A percentile compares a stretch with the other conserved stretches of the same genome.
Evolutionary conservation across 2,888 invertebrate genomes (phyloP).

Genomic region (Meteorus colon): DNA sequence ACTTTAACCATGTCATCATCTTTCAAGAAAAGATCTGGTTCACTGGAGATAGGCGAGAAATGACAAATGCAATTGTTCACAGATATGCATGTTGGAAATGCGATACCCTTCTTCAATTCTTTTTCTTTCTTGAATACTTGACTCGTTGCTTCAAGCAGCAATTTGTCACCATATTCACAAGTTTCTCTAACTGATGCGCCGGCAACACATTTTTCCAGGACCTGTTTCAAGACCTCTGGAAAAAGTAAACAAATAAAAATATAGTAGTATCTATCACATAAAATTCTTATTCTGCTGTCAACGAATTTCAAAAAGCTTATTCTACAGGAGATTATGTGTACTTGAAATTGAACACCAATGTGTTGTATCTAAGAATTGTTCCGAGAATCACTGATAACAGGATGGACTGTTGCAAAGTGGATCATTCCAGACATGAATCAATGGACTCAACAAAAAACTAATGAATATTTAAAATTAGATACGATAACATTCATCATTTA

Average conservation of each 20-base stretch:
- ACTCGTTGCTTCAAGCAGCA: slow-evolving; percentile 91
- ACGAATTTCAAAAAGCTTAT: slow-evolving; percentile 36
- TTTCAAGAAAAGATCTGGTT: slow-evolving; percentile 89
- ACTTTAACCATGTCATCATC: slow-evolving; percentile 97
- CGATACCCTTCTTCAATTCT: slow-evolving; percentile 97
- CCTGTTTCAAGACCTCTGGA: slow-evolving; percentile 89
- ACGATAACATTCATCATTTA: neutral
- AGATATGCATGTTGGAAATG: slow-evolving; percentile 98
- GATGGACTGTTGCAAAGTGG: neutral
- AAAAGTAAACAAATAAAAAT: slow-evolving; percentile 37
- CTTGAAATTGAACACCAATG: neutral
- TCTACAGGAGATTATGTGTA: neutral
- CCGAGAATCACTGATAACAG: neutral
- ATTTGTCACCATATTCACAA: slow-evolving; percentile 93
- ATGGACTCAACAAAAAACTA: neutral
- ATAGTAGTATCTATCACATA: slow-evolving; percentile 28
- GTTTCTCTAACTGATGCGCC: slow-evolving; percentile 93
- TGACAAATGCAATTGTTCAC: slow-evolving; percentile 99
- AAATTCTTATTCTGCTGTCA: slow-evolving; percentile 1
- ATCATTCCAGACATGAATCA: neutral
- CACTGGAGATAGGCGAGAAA: slow-evolving; percentile 96
- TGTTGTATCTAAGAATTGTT: neutral
- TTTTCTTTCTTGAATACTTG: slow-evolving; percentile 99
- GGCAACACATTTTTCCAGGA: slow-evolving; percentile 89
- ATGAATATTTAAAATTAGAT: neutral